A percentile compares a stretch with the other conserved stretches of the same genome.
These are phyloP conservation scores for Sthenelais limicola DNA, from an alignment of 2,888 invertebrate species.

Conservation along the genomic window DNA sequence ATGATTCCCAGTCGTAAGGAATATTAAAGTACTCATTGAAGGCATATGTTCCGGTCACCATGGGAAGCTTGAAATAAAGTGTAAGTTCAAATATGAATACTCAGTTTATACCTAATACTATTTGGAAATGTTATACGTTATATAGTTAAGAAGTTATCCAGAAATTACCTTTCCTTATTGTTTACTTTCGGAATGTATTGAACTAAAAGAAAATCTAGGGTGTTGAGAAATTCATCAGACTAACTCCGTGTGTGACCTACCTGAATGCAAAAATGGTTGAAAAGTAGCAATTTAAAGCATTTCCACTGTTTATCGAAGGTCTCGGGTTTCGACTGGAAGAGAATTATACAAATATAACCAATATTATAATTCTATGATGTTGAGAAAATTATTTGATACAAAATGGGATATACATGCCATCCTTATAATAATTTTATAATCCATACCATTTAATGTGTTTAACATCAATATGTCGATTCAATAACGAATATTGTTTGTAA, in stretches of 20 bases:
- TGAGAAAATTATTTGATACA: too few species aligned
- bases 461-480: too few species aligned
- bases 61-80: slow-evolving; percentile 55
- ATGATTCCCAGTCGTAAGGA: slow-evolving; percentile 61
- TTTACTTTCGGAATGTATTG: neutral
- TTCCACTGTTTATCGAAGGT: slow-evolving; percentile 62
- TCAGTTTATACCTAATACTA: too few species aligned
- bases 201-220: slow-evolving; percentile 1
- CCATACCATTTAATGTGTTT: too few species aligned
- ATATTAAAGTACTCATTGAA: slow-evolving; percentile 63
- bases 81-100: neutral
- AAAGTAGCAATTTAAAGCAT: slow-evolving; percentile 63
- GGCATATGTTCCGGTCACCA: slow-evolving; percentile 61
- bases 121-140: neutral
- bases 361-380: too few species aligned
- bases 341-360: too few species aligned
- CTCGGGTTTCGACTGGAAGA: slow-evolving; percentile 60
- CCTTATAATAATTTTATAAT: too few species aligned
- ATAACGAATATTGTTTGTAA: too few species aligned
- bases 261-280: slow-evolving; percentile 67
- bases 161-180: too few species aligned
- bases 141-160: neutral
- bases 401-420: too few species aligned
- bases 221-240: too few species aligned
- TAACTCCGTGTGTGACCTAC: slow-evolving; percentile 52